These are phyloP conservation scores for Heterodera carotae DNA, from an alignment of 1,140 invertebrate species.

Conservation along the genomic window DNA sequence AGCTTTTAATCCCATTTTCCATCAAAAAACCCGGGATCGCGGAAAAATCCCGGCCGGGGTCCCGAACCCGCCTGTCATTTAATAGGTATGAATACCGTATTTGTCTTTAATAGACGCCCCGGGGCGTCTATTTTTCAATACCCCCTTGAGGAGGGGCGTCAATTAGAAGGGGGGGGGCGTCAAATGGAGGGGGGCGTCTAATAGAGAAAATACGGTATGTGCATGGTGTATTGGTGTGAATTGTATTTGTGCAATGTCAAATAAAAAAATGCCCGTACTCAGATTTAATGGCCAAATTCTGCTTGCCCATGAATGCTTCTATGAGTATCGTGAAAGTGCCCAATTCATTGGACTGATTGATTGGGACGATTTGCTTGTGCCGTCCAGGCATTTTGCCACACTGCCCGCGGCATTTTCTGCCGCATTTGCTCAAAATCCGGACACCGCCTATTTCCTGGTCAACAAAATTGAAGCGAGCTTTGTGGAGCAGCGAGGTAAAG, in stretches of 20 bases:
- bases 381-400: conserved; percentile 6
- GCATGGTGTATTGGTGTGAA: neutral
- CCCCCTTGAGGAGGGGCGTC: no score
- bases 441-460: conserved; percentile 32
- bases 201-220: neutral
- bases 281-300: conserved; percentile 33
- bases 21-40: no score
- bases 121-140: no score
- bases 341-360: conserved; percentile 50
- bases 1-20: no score
- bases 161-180: no score
- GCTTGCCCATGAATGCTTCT: conserved; percentile 41
- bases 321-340: conserved; percentile 47
- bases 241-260: neutral
- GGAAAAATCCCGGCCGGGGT: no score
- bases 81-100: no score
- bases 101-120: no score
- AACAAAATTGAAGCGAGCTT: conserved; percentile 37
- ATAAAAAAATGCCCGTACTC: no score
- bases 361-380: conserved; percentile 48
- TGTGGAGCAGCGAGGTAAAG: conserved; percentile 26
- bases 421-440: conserved; percentile 19
- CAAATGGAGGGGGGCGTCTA: no score
- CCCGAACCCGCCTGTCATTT: no score
- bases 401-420: conserved; percentile 31